A percentile compares a stretch with the other conserved stretches of the same genome.
Evolutionary conservation across 2,888 invertebrate species (phyloP).

Genomic region (Leptothorax acervorum): DNA sequence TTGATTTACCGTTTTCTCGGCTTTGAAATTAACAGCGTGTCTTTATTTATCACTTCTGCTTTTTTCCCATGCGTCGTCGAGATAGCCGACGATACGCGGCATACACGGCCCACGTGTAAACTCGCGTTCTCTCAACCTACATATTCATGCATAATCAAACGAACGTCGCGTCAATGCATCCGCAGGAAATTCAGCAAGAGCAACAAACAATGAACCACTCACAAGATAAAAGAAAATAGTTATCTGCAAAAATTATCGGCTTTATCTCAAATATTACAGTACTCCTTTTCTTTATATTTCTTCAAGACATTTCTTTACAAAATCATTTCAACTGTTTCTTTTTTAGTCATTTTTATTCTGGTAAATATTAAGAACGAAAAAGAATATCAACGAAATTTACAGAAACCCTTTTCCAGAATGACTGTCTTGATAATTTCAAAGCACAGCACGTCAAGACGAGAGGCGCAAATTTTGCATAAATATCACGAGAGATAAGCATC

Average conservation of each 20-base stretch:
- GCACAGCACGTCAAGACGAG: neutral
- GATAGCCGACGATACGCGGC: conserved; percentile 14
- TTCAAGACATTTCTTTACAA: neutral
- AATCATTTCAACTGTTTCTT: neutral
- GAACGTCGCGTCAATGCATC: conserved; percentile 6
- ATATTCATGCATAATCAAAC: conserved; percentile 38
- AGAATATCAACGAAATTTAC: neutral
- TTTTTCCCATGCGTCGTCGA: conserved; percentile 15
- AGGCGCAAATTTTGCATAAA: neutral
- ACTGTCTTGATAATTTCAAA: neutral
- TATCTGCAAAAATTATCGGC: neutral
- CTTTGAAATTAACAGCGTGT: conserved; percentile 47
- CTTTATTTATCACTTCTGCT: conserved; percentile 46
- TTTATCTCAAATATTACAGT: conserved; percentile 3
- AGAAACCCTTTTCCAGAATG: neutral
- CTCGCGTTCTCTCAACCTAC: conserved; percentile 45
- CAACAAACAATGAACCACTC: neutral
- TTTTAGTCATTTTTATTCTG: neutral
- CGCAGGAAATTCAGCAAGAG: conserved; percentile 8
- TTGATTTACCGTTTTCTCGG: conserved; percentile 58
- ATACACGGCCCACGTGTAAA: conserved; percentile 14
- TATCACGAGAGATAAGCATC: neutral
- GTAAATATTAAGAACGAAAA: neutral
- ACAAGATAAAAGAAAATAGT: conserved; percentile 2
- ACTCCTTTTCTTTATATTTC: neutral